Base-by-base conservation (phyloP, 92 coral and sea anemone species). In the Muricea muricata region DNA sequence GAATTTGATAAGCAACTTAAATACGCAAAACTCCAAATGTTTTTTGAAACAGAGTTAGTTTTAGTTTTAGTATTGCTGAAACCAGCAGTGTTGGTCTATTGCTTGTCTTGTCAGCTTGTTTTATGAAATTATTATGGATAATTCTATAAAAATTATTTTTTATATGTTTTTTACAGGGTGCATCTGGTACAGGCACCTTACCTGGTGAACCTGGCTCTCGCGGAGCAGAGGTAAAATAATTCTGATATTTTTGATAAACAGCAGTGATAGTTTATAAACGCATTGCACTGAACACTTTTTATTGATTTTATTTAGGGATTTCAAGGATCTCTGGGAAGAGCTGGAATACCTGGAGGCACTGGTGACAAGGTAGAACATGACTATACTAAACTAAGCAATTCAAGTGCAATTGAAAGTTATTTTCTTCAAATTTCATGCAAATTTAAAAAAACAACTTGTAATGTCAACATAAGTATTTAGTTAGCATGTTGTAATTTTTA, bases 211-310 rank as follows among this genome's bases (percentile, higher is more conserved):
- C 63, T 58, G 92, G 92, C 29, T 56, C 77, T 32, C 86, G 76
- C 45, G 92, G 92, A 72, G 86, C 89, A 18, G 82, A 79, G 89
- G 92, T 89, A 63, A 26, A 73, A 18, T 54, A 7, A 68, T 23
- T 39, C 7, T n/a, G n/a, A 71, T 5, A 73, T 73, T 10, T 24
- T 70, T 37, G n/a, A n/a, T 70, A 17, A 23, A 1, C 3, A 17
- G 13, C 72, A 23, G 1, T 24, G 2, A 70, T 37, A 66, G 18
- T 13, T 66, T 8, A 17, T 18, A 24, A 24, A 18, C n/a, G 4
- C 26, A 10, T 41, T 42, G 28, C 42, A 24, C 46, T 70, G 4
- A 70, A 13, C 0, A 18, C 23, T 20, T 18, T 23, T 42, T 42
- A 8, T 0, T 42, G 29, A 30, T 75, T 75, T 75, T 28, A 23